Percentiles rank a stretch among this genome's conserved stretches.
phyloP scores from a whole-genome alignment of 2,113 vertebrate species.

The Mus spicilegus region DNA sequence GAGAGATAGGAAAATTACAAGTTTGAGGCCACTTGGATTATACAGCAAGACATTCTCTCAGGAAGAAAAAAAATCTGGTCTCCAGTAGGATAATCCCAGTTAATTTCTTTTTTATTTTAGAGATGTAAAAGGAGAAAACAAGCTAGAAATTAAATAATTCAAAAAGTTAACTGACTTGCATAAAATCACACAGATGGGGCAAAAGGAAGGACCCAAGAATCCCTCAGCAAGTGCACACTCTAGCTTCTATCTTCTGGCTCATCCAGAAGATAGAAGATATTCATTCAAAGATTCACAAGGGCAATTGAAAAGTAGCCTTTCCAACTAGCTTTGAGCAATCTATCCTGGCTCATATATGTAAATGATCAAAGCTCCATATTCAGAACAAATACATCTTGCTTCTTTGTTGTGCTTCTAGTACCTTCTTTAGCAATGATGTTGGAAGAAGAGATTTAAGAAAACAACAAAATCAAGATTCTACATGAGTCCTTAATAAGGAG shows the following conservation, averaged over 20 bases:
- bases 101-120: slow-evolving; percentile 36
- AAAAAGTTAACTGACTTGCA: slow-evolving; percentile 47
- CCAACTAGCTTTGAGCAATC: not conserved
- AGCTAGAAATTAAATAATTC: slow-evolving; percentile 48
- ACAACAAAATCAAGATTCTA: slow-evolving; percentile 9
- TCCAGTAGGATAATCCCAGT: not conserved
- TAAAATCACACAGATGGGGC: slow-evolving; percentile 9
- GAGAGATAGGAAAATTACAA: not conserved
- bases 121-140: slow-evolving; percentile 33
- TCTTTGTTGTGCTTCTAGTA: not conserved
- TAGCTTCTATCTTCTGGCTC: not conserved
- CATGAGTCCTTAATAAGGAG: slow-evolving; percentile 44
- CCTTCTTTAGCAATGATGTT: slow-evolving; percentile 7
- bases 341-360: not conserved
- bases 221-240: not conserved
- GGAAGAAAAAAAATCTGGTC: not conserved
- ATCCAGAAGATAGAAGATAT: too few relatives aligned
- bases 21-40: not conserved
- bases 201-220: not conserved
- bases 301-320: slow-evolving; percentile 38
- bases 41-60: not conserved
- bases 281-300: not conserved
- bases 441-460: slow-evolving; percentile 6
- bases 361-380: not conserved
- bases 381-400: not conserved